phyloP scores from a whole-genome alignment of 2,888 invertebrate species.

The Drosophila longiperda region DNA sequence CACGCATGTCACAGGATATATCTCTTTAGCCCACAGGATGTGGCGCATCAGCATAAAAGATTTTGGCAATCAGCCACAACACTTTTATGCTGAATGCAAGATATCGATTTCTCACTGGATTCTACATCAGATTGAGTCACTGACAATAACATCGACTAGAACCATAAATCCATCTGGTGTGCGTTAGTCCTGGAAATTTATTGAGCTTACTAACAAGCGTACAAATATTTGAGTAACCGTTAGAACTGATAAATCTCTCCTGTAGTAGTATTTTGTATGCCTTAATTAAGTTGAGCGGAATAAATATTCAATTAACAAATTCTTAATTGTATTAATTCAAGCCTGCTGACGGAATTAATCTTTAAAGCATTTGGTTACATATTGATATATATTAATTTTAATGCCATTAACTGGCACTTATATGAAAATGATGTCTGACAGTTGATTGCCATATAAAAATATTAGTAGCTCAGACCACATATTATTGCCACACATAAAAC shows the following conservation, averaged over 20 bases:
- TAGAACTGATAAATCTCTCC: background rate
- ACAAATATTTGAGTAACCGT: background rate
- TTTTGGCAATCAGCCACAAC: slow-evolving; percentile 17
- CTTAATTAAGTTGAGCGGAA: background rate
- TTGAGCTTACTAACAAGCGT: background rate
- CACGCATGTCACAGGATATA: slow-evolving; percentile 61
- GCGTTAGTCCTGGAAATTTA: background rate
- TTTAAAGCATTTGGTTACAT: background rate
- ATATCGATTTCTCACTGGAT: slow-evolving; percentile 20
- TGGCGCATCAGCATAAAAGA: slow-evolving; percentile 44
- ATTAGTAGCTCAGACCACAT: background rate
- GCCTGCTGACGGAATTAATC: background rate
- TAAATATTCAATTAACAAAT: background rate
- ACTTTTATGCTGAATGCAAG: slow-evolving; percentile 13
- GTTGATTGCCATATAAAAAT: background rate
- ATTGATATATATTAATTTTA: too few relatives aligned
- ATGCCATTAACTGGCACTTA: background rate
- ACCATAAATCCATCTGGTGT: background rate
- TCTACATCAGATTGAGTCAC: slow-evolving; percentile 8
- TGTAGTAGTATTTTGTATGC: background rate
- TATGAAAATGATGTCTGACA: background rate
- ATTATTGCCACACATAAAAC: background rate
- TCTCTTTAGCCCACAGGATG: slow-evolving; percentile 62
- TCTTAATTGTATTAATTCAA: background rate
- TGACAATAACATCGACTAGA: background rate